Conservation (phyloP, 2,888 invertebrate species). For the Caenorhabditis sp. region DNA sequence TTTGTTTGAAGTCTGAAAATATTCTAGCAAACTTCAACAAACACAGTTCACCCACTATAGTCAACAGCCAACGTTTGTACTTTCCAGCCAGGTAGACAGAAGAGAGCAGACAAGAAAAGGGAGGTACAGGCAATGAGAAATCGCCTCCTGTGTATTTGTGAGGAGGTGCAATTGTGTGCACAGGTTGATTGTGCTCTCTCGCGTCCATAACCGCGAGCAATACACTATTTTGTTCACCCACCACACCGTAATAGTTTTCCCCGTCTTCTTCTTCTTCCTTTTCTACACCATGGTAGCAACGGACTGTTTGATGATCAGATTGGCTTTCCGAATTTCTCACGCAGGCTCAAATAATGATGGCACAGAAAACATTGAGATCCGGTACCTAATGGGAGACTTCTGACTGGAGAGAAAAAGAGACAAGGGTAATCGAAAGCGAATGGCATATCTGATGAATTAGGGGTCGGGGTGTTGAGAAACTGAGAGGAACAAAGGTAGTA, state of each 20-base stretch:
- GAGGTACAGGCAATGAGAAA: conserved; percentile 15
- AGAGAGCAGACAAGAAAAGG: background rate
- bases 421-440: background rate
- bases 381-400: background rate
- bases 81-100: conserved; percentile 28
- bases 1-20: background rate
- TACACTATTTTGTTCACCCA: conserved; percentile 58
- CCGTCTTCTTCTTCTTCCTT: background rate
- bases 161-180: conserved; percentile 52
- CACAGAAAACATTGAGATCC: background rate
- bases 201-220: conserved; percentile 9
- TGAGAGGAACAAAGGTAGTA: conserved; percentile 48
- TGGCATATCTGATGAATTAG: conserved; percentile 31
- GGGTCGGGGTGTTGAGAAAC: conserved; percentile 22
- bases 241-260: conserved; percentile 53
- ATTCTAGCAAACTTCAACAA: background rate
- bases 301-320: conserved; percentile 54
- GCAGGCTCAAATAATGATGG: background rate
- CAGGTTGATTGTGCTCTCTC: conserved; percentile 60
- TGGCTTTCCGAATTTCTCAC: conserved; percentile 27
- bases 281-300: background rate
- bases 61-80: no score
- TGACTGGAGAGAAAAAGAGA: background rate
- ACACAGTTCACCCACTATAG: background rate
- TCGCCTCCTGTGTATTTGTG: conserved; percentile 45